A percentile compares a stretch with the other conserved stretches of the same genome.
These are phyloP conservation scores for Beaufortia kweichowensis DNA, from an alignment of 2,113 vertebrate species.

Conservation along the genomic window DNA sequence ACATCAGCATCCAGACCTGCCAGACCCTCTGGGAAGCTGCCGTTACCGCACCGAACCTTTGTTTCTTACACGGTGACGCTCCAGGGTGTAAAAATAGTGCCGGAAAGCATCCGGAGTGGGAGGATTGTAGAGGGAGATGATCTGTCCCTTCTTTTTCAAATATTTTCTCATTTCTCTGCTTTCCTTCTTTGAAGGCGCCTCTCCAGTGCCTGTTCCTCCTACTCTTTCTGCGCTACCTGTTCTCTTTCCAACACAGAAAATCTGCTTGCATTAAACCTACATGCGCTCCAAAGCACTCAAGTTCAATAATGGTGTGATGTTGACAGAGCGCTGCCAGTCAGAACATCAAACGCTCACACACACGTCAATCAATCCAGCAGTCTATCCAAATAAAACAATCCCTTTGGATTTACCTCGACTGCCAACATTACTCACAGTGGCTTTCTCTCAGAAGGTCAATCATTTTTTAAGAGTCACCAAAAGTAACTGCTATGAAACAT, in stretches of 20 bases:
- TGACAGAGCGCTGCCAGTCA: background rate
- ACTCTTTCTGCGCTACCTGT: background rate
- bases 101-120: slow-evolving; percentile 5
- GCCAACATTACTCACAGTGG: background rate
- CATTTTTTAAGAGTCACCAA: background rate
- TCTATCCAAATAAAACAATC: slow-evolving; percentile 24
- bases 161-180: slow-evolving; percentile 6
- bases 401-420: slow-evolving; percentile 18
- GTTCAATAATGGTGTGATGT: background rate
- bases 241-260: slow-evolving; percentile 4
- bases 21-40: background rate
- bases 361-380: slow-evolving; percentile 11
- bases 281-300: background rate
- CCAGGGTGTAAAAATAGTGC: slow-evolving; percentile 19
- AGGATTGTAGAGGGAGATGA: slow-evolving; percentile 3
- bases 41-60: slow-evolving; percentile 17
- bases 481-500: background rate
- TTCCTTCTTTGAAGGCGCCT: background rate
- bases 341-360: background rate
- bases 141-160: background rate
- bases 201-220: slow-evolving; percentile 13
- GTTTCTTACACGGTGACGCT: slow-evolving; percentile 25
- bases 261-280: slow-evolving; percentile 1
- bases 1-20: slow-evolving; percentile 18
- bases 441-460: slow-evolving; percentile 21